Evolutionary conservation across 2,797 vertebrate species (phyloP).

Genomic region (Neoniphon sammara): DNA sequence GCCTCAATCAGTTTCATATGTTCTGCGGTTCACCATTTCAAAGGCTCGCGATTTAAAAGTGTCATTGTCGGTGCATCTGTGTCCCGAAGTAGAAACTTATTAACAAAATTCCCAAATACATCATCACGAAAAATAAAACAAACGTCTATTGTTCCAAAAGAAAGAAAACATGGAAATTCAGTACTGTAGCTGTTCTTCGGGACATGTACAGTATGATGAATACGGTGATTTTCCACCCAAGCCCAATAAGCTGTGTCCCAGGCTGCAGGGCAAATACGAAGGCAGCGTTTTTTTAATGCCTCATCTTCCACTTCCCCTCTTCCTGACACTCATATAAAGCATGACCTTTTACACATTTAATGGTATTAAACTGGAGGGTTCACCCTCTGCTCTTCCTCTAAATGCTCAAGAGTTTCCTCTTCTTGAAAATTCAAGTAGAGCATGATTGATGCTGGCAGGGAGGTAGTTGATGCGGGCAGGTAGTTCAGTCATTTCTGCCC

Average conservation of each 20-base stretch:
- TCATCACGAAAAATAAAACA: too few species aligned
- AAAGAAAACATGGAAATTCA: not conserved
- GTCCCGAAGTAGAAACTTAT: not conserved
- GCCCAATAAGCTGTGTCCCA: not conserved
- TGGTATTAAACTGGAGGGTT: not conserved
- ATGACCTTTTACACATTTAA: constrained; percentile 3
- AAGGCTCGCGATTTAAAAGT: constrained; percentile 20
- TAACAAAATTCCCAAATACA: not conserved
- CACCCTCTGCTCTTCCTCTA: constrained; percentile 2
- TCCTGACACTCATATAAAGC: not conserved
- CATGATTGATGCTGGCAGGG: not conserved
- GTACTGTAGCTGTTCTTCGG: not conserved
- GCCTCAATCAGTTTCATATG: not conserved
- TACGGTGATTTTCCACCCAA: constrained; percentile 14
- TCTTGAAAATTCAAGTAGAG: not conserved
- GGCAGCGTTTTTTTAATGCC: not conserved
- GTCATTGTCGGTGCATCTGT: not conserved
- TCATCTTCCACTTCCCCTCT: not conserved
- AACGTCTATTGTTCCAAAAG: not conserved
- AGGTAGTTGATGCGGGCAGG: not conserved
- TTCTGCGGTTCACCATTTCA: not conserved
- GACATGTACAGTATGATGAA: constrained; percentile 9
- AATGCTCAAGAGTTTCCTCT: not conserved
- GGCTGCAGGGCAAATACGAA: not conserved
- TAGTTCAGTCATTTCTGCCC: not conserved